These are phyloP conservation scores for Falco punctatus DNA, from an alignment of 2,113 vertebrate species.

Conservation along the genomic window DNA sequence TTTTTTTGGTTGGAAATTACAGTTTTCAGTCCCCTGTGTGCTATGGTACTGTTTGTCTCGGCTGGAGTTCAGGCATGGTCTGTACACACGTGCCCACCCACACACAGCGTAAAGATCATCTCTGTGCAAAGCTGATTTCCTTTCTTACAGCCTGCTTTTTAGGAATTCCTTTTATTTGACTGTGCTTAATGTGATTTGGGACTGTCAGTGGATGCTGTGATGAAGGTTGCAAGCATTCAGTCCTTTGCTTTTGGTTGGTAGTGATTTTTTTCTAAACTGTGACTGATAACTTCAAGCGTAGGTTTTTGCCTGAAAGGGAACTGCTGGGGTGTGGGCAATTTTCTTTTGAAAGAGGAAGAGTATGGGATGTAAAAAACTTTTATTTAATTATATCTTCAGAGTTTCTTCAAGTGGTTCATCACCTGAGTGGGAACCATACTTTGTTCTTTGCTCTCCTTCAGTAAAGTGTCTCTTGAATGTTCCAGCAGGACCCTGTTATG, in stretches of 20 bases:
- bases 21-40: background rate
- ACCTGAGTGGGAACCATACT: background rate
- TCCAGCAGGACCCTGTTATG: background rate
- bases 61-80: slow-evolving; percentile 11
- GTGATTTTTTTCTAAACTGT: background rate
- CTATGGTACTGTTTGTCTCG: background rate
- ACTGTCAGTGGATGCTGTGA: background rate
- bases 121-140: background rate
- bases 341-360: background rate
- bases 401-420: background rate
- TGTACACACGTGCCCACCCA: background rate
- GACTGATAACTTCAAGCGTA: background rate
- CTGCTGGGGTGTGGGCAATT: background rate
- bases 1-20: background rate
- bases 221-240: background rate
- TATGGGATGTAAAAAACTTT: background rate
- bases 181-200: slow-evolving; percentile 1
- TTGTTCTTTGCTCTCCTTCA: background rate
- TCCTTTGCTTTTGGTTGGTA: background rate
- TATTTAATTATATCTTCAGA: background rate
- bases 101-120: background rate
- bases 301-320: background rate
- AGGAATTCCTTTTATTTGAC: slow-evolving; percentile 2
- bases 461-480: background rate
- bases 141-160: slow-evolving; percentile 20